A percentile compares a stretch with the other conserved stretches of the same genome.
Conservation (phyloP, 2,113 vertebrate species). For the Lipotes vexillifer region DNA sequence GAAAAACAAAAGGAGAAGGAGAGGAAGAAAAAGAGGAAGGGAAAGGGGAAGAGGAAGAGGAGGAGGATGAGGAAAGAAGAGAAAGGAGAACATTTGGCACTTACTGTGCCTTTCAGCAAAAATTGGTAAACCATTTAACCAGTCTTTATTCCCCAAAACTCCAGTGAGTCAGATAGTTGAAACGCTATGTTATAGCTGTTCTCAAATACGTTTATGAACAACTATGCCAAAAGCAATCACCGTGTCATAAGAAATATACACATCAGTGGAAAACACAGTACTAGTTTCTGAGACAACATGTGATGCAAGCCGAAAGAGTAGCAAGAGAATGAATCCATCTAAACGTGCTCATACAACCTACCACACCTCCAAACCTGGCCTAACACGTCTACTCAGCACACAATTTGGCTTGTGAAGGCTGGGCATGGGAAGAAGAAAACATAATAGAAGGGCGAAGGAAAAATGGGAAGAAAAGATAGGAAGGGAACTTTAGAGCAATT, state of each 20-base stretch:
- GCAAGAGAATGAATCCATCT: background rate
- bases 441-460: background rate
- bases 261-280: conserved; percentile 30
- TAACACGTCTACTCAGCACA: background rate
- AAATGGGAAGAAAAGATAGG: background rate
- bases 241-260: conserved; percentile 35
- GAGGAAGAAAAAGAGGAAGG: background rate
- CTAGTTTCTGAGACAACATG: conserved; percentile 42
- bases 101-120: conserved; percentile 29
- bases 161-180: conserved; percentile 45
- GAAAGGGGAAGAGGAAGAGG: background rate
- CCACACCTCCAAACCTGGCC: background rate
- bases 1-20: background rate
- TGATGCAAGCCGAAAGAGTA: conserved; percentile 43
- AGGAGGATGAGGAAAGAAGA: background rate
- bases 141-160: conserved; percentile 38
- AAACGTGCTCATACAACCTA: background rate
- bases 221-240: conserved; percentile 44
- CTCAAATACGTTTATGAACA: conserved; percentile 54
- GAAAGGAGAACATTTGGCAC: conserved; percentile 24
- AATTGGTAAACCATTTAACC: conserved; percentile 31
- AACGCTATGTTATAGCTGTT: conserved; percentile 45
- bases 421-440: conserved; percentile 4
- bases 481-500: background rate
- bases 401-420: background rate